A percentile compares a stretch with the other conserved stretches of the same genome.
Conservation (phyloP, 2,888 invertebrate genomes). For the Scaptomyza cyrtandrae region DNA sequence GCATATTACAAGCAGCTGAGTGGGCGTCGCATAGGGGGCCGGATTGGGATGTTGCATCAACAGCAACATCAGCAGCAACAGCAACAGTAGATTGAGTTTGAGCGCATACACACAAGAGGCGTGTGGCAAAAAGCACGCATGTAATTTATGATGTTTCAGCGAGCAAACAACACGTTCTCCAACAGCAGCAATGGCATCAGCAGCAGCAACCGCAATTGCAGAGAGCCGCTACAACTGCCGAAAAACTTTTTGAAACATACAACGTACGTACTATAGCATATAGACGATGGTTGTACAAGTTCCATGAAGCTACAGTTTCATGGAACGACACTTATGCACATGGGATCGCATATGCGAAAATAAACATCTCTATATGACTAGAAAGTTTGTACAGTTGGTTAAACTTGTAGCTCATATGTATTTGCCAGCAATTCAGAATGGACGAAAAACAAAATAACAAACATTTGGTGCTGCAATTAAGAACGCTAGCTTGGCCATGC, state of each 20-base stretch:
- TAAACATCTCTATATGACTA: constrained; percentile 6
- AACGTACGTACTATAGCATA: constrained; percentile 13
- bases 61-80: constrained; percentile 5
- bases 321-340: constrained; percentile 49
- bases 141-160: constrained; percentile 81
- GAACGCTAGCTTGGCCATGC: not conserved
- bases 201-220: constrained; percentile 33
- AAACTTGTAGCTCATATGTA: not conserved
- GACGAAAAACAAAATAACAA: not conserved
- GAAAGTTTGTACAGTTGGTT: constrained; percentile 18
- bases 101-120: constrained; percentile 74
- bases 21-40: not conserved
- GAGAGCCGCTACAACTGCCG: constrained; percentile 35
- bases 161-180: constrained; percentile 77
- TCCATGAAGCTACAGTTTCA: not conserved
- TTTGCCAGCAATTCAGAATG: not conserved
- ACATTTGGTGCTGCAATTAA: not conserved
- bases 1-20: constrained; percentile 34
- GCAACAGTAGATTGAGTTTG: constrained; percentile 65
- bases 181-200: constrained; percentile 38
- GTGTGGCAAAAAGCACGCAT: constrained; percentile 75
- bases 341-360: constrained; percentile 32
- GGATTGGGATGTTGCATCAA: not conserved
- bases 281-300: not conserved
- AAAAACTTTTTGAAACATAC: constrained; percentile 66